Evolutionary conservation across 2,797 vertebrate genomes (phyloP), one percentile per base, ranked within the genome.

Genomic region (Halcyon leucocephala): DNA sequence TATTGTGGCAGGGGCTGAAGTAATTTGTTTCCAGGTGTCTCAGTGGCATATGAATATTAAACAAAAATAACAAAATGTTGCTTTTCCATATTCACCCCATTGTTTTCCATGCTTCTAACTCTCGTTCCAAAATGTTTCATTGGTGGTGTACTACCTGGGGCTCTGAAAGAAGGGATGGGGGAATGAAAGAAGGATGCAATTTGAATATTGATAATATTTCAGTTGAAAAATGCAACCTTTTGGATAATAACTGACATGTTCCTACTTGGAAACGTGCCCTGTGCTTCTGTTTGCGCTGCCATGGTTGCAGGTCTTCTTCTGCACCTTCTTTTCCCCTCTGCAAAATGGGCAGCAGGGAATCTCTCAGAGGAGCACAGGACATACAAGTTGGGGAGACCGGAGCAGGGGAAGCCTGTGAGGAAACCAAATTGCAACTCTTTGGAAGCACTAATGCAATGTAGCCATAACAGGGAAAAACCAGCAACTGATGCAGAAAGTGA

Each of bases 361-460:
- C 15, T 82, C 35, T 61, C 1, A 0, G 41, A 15, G 61, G 12
- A 76, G 17, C 14, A 22, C 31, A 62, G 39, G 17, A 33, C 12
- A 18, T 3, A 1, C 0, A 2, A 61, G 16, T 11, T 77, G 39
- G n/a, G 52, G 18, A 79, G 22, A 22, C 1, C 4, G 73, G 11
- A 35, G 7, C 21, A 24, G 31, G 14, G 31, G 12, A 2, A 49
- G 3, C 12, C 39, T 64, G 33, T 8, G 48, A 48, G 77, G 20
- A 78, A 77, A 73, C 21, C 35, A 25, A 58, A 51, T 62, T 22
- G 19, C 2, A 2, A 12, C 20, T 35, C 31, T 42, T 71, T 0
- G 0, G 31, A 72, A 70, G 35, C 24, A 17, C 16, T 49, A 33
- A 26, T 6, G 15, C 28, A 22, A 25, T 3, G 3, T 41, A 33